These are phyloP conservation scores for Gastrophryne carolinensis DNA, from an alignment of 2,797 vertebrate genomes.

Conservation along the genomic window DNA sequence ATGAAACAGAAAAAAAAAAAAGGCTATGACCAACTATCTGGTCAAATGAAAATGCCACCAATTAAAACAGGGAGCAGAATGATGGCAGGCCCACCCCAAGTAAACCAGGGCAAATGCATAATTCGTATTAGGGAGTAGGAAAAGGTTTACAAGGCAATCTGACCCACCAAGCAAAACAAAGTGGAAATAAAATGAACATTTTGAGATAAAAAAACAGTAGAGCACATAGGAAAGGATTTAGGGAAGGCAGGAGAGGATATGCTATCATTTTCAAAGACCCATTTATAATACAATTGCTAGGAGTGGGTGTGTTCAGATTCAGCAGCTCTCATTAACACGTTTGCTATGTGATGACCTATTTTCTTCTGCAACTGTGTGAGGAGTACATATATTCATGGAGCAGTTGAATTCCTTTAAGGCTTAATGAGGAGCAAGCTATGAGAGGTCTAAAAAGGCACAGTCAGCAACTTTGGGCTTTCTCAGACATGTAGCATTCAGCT, in stretches of 20 bases:
- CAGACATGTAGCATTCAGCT: background rate
- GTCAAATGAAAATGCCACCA: conserved; percentile 63
- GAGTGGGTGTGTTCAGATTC: background rate
- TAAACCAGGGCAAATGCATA: conserved; percentile 52
- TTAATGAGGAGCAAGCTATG: background rate
- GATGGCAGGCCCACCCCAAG: conserved; percentile 52
- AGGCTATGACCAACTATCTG: conserved; percentile 58
- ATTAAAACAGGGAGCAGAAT: conserved; percentile 54
- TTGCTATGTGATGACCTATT: background rate
- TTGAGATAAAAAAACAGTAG: background rate
- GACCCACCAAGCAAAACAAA: background rate
- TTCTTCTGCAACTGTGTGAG: background rate
- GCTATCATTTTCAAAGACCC: too few species aligned
- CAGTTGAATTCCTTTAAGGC: background rate
- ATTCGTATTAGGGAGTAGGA: conserved; percentile 31
- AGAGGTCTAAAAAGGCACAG: background rate
- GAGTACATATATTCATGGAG: background rate
- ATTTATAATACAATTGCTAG: too few species aligned
- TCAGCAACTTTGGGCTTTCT: background rate
- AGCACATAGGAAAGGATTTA: background rate
- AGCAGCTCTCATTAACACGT: background rate
- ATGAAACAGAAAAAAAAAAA: conserved; percentile 51
- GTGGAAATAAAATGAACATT: background rate
- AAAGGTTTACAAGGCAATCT: conserved; percentile 5
- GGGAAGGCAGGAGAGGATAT: too few species aligned